Percentiles rank a stretch among this genome's conserved stretches.
Conservation (phyloP, 2,888 invertebrate species). For the Eutolmus rufibarbis region DNA sequence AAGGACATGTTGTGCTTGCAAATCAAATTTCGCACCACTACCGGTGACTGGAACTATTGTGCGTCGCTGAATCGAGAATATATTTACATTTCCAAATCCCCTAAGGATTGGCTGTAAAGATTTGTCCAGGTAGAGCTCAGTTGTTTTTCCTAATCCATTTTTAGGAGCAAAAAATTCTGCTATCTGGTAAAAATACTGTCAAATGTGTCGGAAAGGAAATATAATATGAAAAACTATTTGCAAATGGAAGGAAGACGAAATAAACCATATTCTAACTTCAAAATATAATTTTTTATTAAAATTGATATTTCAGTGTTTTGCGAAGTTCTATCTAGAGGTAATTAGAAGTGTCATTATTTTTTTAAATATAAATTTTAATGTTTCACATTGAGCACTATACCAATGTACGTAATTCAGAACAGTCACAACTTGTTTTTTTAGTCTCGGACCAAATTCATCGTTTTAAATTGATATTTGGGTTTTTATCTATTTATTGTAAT, state of each 20-base stretch:
- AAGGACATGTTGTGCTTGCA: constrained; percentile 18
- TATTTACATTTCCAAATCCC: background rate
- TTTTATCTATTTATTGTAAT: no score
- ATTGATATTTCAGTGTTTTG: no score
- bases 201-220: background rate
- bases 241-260: background rate
- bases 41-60: background rate
- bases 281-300: no score
- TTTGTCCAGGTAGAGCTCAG: background rate
- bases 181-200: background rate
- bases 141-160: background rate
- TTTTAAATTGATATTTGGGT: no score
- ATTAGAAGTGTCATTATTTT: no score
- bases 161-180: background rate
- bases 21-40: background rate
- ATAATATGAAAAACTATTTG: background rate
- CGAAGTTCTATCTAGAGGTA: no score
- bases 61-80: background rate
- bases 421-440: no score
- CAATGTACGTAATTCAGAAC: no score
- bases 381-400: no score
- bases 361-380: no score
- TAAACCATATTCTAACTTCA: no score
- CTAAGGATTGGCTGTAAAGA: background rate
- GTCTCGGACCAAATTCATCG: no score